A percentile compares a stretch with the other conserved stretches of the same genome.
phyloP scores from a whole-genome alignment of 2,888 invertebrate genomes.

The Ferrisia virgata region DNA sequence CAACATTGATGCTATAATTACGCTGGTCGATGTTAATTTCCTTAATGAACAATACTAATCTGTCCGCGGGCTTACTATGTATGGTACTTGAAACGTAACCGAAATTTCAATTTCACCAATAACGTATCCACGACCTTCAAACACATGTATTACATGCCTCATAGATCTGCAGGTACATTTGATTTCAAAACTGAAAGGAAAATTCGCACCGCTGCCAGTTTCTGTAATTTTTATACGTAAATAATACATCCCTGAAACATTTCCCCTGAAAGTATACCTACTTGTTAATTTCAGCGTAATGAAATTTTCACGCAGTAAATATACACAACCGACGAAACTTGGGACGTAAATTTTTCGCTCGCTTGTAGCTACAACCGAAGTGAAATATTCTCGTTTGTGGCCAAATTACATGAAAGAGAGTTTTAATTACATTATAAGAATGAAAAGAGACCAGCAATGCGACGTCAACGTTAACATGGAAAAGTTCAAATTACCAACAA shows the following conservation, averaged over 20 bases:
- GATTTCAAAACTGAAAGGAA: neutral
- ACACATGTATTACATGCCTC: too few species aligned
- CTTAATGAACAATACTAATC: neutral
- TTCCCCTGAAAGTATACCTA: neutral
- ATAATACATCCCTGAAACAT: neutral
- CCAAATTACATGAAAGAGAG: neutral
- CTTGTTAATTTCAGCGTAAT: neutral
- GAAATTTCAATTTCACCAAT: neutral
- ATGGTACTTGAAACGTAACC: neutral
- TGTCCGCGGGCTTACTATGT: neutral
- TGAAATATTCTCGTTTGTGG: neutral
- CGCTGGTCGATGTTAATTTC: neutral
- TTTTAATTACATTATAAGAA: neutral
- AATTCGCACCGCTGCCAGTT: neutral
- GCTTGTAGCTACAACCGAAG: neutral
- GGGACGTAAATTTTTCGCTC: neutral
- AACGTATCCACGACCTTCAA: neutral
- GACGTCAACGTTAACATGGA: neutral
- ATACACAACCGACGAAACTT: neutral
- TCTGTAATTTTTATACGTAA: neutral
- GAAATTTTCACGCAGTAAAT: neutral
- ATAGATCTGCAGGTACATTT: neutral
- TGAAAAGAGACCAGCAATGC: neutral
- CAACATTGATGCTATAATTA: neutral
- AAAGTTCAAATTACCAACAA: neutral